Percentiles rank a stretch among this genome's conserved stretches.
phyloP scores from a whole-genome alignment of 2,797 vertebrate species.

The Micropoecilia bifurca region DNA sequence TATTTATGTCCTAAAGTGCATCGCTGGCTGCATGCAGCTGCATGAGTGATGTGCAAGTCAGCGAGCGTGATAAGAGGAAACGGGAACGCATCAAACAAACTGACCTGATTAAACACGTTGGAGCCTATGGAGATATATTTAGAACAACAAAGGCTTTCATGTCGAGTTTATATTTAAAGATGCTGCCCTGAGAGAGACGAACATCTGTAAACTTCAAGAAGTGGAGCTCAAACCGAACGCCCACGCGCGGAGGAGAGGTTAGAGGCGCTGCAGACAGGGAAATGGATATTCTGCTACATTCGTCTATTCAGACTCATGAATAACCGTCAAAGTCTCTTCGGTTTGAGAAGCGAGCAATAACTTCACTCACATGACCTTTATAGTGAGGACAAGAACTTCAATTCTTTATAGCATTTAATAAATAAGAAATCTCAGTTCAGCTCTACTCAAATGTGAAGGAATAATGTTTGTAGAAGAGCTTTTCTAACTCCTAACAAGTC shows the following conservation, averaged over 20 bases:
- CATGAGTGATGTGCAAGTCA: constrained; percentile 33
- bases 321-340: background rate
- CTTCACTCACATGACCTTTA: background rate
- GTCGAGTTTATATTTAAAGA: background rate
- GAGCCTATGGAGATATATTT: background rate
- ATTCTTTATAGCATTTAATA: background rate
- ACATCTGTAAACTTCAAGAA: background rate
- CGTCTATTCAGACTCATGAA: background rate
- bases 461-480: background rate
- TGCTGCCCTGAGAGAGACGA: background rate
- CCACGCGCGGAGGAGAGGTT: background rate
- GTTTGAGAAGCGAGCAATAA: background rate
- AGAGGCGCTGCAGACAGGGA: background rate
- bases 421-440: background rate
- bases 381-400: background rate
- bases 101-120: constrained; percentile 46
- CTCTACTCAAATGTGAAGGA: background rate
- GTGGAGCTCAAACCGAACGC: background rate
- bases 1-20: constrained; percentile 44
- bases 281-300: background rate
- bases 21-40: constrained; percentile 37
- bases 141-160: constrained; percentile 10
- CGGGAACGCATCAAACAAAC: constrained; percentile 32
- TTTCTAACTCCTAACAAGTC: background rate
- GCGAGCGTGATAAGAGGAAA: constrained; percentile 19